Conservation (phyloP, 2,888 invertebrate species). For the Tetranychus truncatus region DNA sequence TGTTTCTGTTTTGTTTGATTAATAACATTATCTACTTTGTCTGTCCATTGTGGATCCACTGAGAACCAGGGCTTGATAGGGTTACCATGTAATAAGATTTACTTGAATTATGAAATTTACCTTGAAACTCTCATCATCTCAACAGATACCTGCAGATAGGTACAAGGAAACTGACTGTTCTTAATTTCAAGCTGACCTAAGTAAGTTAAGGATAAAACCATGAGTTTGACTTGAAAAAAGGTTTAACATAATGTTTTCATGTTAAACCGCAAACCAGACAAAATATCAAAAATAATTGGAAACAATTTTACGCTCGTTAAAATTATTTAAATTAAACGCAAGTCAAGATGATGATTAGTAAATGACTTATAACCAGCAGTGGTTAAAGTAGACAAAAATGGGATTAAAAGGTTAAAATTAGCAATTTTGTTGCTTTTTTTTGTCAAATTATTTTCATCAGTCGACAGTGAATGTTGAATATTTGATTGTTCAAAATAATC, state of each 20-base stretch:
- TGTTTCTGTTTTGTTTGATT: not conserved
- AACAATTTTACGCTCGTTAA: not conserved
- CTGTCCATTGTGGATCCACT: not conserved
- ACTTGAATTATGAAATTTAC: too few species aligned
- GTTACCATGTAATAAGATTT: not conserved
- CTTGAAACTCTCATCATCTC: too few species aligned
- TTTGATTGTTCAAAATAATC: too few species aligned
- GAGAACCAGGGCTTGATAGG: not conserved
- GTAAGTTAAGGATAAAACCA: not conserved
- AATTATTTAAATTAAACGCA: not conserved
- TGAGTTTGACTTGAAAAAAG: not conserved
- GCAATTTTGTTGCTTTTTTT: too few species aligned
- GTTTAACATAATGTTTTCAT: not conserved
- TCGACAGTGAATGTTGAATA: too few species aligned
- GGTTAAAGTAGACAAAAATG: too few species aligned
- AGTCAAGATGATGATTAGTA: too few species aligned
- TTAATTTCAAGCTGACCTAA: not conserved
- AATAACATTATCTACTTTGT: not conserved
- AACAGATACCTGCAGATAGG: not conserved
- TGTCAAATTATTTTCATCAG: too few species aligned
- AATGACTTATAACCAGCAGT: too few species aligned
- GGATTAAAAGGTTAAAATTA: too few species aligned
- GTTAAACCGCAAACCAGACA: not conserved
- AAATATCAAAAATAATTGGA: not conserved
- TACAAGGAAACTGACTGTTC: not conserved